Percentiles rank a stretch among this genome's conserved stretches.
phyloP scores from a whole-genome alignment of 35 echinoderm and acorn worm genomes.

The Apostichopus japonicus region DNA sequence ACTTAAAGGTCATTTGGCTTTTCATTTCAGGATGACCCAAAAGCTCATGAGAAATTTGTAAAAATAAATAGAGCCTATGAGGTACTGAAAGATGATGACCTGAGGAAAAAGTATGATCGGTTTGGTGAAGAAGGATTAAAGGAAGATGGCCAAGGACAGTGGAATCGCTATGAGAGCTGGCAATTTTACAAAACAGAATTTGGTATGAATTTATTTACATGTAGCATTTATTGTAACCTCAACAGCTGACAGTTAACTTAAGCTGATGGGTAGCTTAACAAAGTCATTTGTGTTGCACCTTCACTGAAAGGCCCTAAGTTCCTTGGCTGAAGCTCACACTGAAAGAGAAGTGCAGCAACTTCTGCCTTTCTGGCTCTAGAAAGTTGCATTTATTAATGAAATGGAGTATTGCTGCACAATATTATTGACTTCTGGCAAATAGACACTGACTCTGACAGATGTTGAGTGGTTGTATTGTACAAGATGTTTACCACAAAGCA shows the following conservation, averaged over 20 bases:
- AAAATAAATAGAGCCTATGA: constrained; percentile 93
- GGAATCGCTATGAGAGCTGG: constrained; percentile 96
- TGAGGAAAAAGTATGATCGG: constrained; percentile 93
- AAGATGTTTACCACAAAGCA: background rate
- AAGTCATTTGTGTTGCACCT: no score
- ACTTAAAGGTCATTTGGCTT: background rate
- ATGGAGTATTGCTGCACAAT: no score
- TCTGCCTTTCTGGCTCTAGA: no score
- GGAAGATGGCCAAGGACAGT: constrained; percentile 73
- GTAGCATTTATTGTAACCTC: no score
- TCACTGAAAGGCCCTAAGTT: no score
- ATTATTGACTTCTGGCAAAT: no score
- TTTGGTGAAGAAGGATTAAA: constrained; percentile 97
- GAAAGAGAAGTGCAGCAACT: no score
- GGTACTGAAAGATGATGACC: constrained; percentile 92
- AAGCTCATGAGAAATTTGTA: constrained; percentile 96
- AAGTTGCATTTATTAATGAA: no score
- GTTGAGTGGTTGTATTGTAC: background rate
- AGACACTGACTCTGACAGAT: no score
- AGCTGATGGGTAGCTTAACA: no score
- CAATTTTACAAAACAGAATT: constrained; percentile 99
- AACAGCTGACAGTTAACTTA: no score
- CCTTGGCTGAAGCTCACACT: background rate
- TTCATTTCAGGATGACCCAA: constrained; percentile 76
- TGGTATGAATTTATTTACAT: constrained; percentile 59